These are phyloP conservation scores for Leptothorax acervorum DNA, from an alignment of 2,888 invertebrate species.

Conservation along the genomic window DNA sequence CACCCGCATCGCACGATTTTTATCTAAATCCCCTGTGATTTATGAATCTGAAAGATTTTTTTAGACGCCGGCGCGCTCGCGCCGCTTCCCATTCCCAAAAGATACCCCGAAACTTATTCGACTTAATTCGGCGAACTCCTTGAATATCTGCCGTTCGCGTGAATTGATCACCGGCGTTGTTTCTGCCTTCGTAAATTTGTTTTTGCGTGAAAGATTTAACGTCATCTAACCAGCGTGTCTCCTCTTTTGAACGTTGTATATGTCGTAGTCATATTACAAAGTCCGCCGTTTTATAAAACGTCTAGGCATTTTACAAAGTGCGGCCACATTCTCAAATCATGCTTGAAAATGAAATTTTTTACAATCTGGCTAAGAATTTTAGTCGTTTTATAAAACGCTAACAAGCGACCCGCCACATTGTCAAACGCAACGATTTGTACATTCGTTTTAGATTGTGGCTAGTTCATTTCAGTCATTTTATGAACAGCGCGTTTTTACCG, in stretches of 20 bases:
- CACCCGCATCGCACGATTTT: neutral
- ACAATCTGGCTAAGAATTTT: too few species aligned
- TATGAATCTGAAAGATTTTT: neutral
- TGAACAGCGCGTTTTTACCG: too few species aligned
- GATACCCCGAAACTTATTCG: neutral
- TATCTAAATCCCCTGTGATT: slow-evolving; percentile 2
- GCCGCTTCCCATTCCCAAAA: neutral
- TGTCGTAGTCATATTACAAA: too few species aligned
- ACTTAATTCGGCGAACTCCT: neutral
- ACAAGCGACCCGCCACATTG: too few species aligned
- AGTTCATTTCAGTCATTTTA: too few species aligned
- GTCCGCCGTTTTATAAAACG: too few species aligned
- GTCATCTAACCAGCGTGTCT: neutral
- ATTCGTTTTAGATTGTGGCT: too few species aligned
- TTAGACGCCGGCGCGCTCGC: neutral
- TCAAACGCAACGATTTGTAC: too few species aligned
- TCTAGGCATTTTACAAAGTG: too few species aligned
- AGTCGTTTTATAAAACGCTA: too few species aligned
- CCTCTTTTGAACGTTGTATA: neutral
- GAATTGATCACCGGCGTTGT: neutral
- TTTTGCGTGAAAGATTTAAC: neutral
- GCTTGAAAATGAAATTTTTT: too few species aligned
- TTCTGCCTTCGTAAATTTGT: neutral
- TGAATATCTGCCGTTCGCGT: neutral
- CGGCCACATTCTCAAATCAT: too few species aligned